Base-by-base conservation (phyloP, 2,113 vertebrate genomes). In the Cettia cetti region DNA sequence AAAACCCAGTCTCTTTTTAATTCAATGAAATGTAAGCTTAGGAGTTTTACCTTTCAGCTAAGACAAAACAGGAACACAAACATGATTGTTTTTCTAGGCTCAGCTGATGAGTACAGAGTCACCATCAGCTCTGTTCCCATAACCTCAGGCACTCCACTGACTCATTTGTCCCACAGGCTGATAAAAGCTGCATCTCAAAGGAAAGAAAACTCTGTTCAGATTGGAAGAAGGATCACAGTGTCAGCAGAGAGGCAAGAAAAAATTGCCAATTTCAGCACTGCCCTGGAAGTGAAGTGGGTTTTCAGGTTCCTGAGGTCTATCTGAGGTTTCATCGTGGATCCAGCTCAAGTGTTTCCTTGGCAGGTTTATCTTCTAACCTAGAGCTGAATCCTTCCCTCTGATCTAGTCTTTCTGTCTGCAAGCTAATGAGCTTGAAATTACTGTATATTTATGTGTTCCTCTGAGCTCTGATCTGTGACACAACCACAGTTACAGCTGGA, bases 81-180 rank as follows among this genome's bases (percentile, higher is more conserved):
- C 22, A 53, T 2, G 13, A 85, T 17, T 94, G 59, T 59, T 90
- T 94, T 94, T 66, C 66, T 50, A 82, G 75, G 75, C 79, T 90
- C 85, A 90, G 92, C 79, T 85, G 63, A 80, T 57, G 20, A 39
- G 64, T 42, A 74, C 72, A 72, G 7, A 61, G 30, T 42, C 65
- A 89, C 59, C 52, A 77, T 21, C 66, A 92, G 42, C 21, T 15
- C 45, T 77, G 27, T 80, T 88, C 85, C 52, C 37, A 57, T 64
- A 93, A 76, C 95, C 90, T 87, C 84, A 71, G 49, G 92, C 77
- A 82, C n/a, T 39, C 37, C 65, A 71, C 57, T 90, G 87, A 94
- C 31, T 94, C 93, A 87, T 65, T 91, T 52, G n/a, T 80, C 65
- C 59, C 87, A 66, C 50, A 65, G 59, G 10, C 33, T 52, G 93